Conservation (phyloP, 2,888 invertebrate genomes). For the Drosophila paracracens region DNA sequence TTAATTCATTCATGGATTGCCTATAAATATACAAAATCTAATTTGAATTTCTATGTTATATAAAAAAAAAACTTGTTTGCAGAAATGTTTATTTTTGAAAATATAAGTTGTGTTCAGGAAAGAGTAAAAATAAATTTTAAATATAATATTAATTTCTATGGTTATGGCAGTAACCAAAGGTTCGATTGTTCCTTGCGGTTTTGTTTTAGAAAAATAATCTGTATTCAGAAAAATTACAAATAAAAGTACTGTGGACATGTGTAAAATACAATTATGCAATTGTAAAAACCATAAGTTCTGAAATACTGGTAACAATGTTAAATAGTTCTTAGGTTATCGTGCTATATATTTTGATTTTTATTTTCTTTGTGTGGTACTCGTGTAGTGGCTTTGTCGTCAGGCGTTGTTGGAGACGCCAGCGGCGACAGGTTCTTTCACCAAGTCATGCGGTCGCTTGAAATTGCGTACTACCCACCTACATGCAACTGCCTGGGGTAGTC, state of each 20-base stretch:
- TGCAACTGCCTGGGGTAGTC: conserved; percentile 53
- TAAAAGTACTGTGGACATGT: background rate
- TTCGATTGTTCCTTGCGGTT: background rate
- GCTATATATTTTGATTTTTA: conserved; percentile 36
- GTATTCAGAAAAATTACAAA: background rate
- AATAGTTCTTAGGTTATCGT: conserved; percentile 60
- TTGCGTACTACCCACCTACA: conserved; percentile 57
- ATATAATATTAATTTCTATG: background rate
- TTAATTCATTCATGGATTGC: background rate
- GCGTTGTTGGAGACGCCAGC: conserved; percentile 27
- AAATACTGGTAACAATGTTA: conserved; percentile 23
- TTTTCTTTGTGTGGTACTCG: conserved; percentile 15
- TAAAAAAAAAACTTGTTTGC: background rate
- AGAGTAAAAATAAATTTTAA: background rate
- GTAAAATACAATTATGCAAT: background rate
- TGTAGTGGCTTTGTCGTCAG: conserved; percentile 35
- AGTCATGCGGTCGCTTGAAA: conserved; percentile 21
- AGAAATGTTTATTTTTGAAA: background rate
- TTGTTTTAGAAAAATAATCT: background rate
- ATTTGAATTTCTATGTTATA: background rate
- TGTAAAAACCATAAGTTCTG: background rate
- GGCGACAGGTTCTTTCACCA: conserved; percentile 47
- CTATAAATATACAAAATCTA: background rate
- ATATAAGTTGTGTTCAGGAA: background rate
- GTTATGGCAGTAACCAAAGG: background rate